These are phyloP conservation scores for Styela plicata DNA, from an alignment of 23 tunicate genomes.

Conservation along the genomic window DNA sequence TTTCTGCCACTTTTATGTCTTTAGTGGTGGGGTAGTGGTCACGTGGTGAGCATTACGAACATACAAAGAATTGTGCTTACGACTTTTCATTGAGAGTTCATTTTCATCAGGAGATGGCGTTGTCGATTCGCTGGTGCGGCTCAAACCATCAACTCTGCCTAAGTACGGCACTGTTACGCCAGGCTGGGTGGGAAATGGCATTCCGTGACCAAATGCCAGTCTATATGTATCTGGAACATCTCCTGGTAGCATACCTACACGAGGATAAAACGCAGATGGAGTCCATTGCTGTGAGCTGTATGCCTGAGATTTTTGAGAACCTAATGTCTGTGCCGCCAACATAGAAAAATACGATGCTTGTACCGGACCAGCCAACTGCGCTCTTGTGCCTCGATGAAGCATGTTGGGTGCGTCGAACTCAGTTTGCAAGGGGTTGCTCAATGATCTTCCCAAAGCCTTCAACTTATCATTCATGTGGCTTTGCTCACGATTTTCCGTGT, in stretches of 20 bases:
- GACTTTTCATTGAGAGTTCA: neutral
- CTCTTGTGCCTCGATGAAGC: neutral
- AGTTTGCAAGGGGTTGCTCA: neutral
- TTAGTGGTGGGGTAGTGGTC: neutral
- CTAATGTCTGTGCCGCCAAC: conserved; percentile 12
- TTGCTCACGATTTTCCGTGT: neutral
- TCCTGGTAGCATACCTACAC: neutral
- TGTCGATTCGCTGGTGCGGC: neutral
- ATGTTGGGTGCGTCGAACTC: neutral
- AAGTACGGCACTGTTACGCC: neutral
- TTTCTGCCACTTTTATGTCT: too few relatives aligned
- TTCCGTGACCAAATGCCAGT: conserved; percentile 5
- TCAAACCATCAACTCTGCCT: neutral
- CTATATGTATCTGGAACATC: conserved; percentile 1
- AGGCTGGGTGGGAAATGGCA: neutral
- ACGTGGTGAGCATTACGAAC: neutral
- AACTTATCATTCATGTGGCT: neutral
- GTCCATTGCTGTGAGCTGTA: neutral
- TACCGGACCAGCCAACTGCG: neutral
- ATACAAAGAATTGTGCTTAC: neutral
- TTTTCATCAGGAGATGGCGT: neutral
- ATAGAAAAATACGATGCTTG: neutral
- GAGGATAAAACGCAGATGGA: conserved; percentile 5
- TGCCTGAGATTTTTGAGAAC: neutral
- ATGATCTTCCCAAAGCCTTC: neutral